Evolutionary conservation across 30 jellyfish, hydroid and myxozoan species (phyloP), one percentile per base, ranked within the genome.

Genomic region (Morbakka virulenta): DNA sequence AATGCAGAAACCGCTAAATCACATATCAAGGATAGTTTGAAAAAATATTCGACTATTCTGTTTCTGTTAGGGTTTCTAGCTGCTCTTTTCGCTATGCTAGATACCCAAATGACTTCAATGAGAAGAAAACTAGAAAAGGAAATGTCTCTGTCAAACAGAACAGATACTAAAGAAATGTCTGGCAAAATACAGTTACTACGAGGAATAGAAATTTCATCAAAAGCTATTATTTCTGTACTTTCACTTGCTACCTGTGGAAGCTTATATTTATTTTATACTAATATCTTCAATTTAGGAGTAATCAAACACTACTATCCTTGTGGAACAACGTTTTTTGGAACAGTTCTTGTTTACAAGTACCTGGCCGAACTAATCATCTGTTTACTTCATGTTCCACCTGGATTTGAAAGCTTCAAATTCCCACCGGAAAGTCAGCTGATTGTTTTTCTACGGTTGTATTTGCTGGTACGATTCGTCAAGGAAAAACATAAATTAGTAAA

Each of bases 401-500:
- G 94, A 24, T 28, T 87, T 33, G 31, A 72, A 31, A 41, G 57
- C 57, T 41, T 41, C 57, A 48, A 49, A 2, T 62, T 86, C 32
- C 97, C 97, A 25, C 88, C 89, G 35, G 94, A 79, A 51, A 79
- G 87, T 0, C 97, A 89, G 88, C 72, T 89, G 27, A 66, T 89
- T 25, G 97, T 82, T 1, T 74, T 89, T 63, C 36, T 86, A 20
- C 75, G 97, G 24, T 72, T 89, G 52, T 89, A 89, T 57, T 64
- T 89, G 25, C 33, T 89, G 35, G 95, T 83, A 25, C 68, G 97
- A 27, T 89, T 81, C 67, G 69, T 89, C 47, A 82, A 85, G 76
- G 96, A 89, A 65, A 89, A 89, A 61, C 97, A 89, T 79, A 80
- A 89, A 36, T 84, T 89, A 24, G 80, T 89, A 95, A 89, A 81